Conservation (phyloP, 1,140 invertebrate species). For the Atopsyche davidsoni region DNA sequence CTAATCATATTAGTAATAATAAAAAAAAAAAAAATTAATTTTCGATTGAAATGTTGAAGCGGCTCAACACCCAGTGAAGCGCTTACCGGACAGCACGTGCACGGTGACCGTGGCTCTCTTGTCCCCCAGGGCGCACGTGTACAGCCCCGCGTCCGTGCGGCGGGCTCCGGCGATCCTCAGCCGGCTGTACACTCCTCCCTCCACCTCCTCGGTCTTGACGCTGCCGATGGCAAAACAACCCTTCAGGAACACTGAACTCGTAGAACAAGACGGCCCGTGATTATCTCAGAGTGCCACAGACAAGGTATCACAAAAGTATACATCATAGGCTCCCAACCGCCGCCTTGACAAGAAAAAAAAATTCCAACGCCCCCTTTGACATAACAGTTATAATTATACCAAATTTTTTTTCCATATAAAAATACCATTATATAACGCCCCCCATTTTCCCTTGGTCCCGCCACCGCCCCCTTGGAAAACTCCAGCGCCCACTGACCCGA, state of each 20-base stretch:
- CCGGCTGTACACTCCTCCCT: conserved; percentile 14
- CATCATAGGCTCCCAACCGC: no score
- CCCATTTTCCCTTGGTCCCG: no score
- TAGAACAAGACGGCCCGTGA: not conserved
- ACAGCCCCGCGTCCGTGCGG: conserved; percentile 46
- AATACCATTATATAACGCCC: no score
- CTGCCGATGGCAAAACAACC: conserved; percentile 10
- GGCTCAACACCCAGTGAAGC: conserved; percentile 1
- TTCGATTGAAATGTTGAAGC: not conserved
- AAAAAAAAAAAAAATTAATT: not conserved
- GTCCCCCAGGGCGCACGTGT: conserved; percentile 54
- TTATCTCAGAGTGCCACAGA: not conserved
- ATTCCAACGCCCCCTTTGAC: no score
- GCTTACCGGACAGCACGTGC: conserved; percentile 47
- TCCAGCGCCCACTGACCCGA: no score
- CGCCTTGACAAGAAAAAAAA: no score
- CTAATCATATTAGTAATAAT: not conserved
- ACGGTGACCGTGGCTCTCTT: conserved; percentile 51
- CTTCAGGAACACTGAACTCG: no score
- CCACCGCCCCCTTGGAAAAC: no score
- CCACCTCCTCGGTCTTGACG: conserved; percentile 25
- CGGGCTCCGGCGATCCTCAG: conserved; percentile 22
- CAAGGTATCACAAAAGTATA: no score
- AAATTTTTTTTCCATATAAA: no score
- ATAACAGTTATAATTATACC: no score